These are phyloP conservation scores for Orthonyx spaldingii DNA, from an alignment of 2,113 vertebrate genomes.

Conservation along the genomic window DNA sequence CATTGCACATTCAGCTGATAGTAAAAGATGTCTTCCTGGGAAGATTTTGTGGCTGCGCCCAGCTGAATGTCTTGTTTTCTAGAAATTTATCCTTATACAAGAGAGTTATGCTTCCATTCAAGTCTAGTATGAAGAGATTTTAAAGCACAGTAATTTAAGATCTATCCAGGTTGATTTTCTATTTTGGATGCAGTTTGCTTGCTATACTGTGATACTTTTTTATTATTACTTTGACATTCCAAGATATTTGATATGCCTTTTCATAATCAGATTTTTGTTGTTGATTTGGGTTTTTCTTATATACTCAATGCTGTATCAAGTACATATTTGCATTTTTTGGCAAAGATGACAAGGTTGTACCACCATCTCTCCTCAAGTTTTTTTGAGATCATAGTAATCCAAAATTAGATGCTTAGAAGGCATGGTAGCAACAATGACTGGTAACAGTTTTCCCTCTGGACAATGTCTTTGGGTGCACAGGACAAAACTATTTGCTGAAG, in stretches of 20 bases:
- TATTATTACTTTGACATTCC: background rate
- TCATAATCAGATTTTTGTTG: background rate
- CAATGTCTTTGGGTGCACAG: background rate
- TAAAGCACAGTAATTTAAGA: background rate
- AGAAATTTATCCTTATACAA: background rate
- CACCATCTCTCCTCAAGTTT: background rate
- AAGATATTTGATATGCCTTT: background rate
- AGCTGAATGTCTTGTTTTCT: background rate
- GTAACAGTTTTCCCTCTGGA: background rate
- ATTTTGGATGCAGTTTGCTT: background rate
- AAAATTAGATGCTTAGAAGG: background rate
- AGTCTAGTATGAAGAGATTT: background rate
- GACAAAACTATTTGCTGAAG: background rate
- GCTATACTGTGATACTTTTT: background rate
- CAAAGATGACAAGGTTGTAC: background rate
- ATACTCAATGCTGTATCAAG: background rate
- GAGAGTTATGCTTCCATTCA: background rate
- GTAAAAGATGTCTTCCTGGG: background rate
- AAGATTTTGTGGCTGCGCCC: background rate
- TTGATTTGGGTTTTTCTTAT: background rate
- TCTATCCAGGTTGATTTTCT: background rate
- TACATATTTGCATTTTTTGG: background rate
- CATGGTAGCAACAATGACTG: background rate
- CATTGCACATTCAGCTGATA: background rate
- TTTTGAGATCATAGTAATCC: background rate